Percentiles rank a stretch among this genome's conserved stretches.
Conservation (phyloP, 2,888 invertebrate genomes). For the Drosophila borborema region DNA sequence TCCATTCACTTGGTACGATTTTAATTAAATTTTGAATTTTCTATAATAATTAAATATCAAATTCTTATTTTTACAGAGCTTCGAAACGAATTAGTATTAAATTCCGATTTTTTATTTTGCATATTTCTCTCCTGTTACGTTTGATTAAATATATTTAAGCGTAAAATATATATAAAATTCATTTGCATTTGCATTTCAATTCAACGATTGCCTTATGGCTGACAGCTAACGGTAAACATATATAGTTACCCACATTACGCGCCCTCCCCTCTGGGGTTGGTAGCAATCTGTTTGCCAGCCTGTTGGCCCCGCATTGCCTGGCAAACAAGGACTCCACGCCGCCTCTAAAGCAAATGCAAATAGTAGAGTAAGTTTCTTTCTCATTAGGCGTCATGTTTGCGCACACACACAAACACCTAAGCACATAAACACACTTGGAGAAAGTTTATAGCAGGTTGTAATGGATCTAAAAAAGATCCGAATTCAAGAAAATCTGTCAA, state of each 20-base stretch:
- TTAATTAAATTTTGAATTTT: neutral
- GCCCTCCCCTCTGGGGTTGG: neutral
- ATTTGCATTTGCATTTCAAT: slow-evolving; percentile 26
- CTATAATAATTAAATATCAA: neutral
- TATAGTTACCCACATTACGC: slow-evolving; percentile 16
- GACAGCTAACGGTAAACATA: slow-evolving; percentile 8
- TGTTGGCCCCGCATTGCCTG: slow-evolving; percentile 15
- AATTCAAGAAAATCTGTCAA: no score
- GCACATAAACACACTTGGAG: slow-evolving; percentile 10
- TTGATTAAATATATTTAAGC: neutral
- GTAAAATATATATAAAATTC: slow-evolving; percentile 1
- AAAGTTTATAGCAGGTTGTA: neutral
- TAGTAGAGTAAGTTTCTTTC: slow-evolving; percentile 75
- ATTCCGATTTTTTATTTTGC: neutral
- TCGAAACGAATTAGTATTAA: neutral
- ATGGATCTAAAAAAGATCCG: no score
- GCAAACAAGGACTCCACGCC: slow-evolving; percentile 39
- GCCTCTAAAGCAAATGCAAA: slow-evolving; percentile 62
- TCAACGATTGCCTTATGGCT: neutral
- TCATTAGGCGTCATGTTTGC: slow-evolving; percentile 75
- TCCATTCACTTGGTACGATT: neutral
- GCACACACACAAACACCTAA: slow-evolving; percentile 31
- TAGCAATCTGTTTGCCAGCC: slow-evolving; percentile 23
- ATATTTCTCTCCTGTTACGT: neutral
- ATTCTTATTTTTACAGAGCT: neutral